phyloP scores from a whole-genome alignment of 2,797 vertebrate species.

The Stomatorhinus walkeri region DNA sequence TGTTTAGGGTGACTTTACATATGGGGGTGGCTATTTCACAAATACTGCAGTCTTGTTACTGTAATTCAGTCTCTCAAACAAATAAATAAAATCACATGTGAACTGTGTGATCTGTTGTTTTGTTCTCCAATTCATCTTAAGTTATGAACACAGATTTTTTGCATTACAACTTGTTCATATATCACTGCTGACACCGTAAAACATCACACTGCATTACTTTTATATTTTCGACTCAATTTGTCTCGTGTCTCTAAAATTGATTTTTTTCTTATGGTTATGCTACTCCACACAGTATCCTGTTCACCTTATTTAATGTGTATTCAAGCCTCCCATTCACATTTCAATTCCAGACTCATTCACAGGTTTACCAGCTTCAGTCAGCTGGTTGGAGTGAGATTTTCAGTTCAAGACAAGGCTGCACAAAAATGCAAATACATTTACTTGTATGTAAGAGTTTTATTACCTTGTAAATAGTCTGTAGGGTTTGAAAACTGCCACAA shows the following conservation, averaged over 20 bases:
- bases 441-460: not conserved
- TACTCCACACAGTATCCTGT: not conserved
- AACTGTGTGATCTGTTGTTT: not conserved
- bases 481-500: not conserved
- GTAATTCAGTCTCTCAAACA: not conserved
- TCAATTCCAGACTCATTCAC: not conserved
- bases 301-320: not conserved
- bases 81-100: not conserved
- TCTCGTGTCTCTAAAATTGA: not conserved
- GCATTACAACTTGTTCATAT: not conserved
- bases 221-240: not conserved
- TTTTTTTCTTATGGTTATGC: not conserved
- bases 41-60: not conserved
- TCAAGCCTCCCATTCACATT: not conserved
- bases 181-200: not conserved
- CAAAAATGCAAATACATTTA: not conserved
- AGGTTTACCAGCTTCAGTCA: not conserved
- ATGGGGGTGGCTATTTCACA: not conserved
- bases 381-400: not conserved
- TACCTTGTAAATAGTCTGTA: not conserved
- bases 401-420: not conserved
- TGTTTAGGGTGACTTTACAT: conserved; percentile 5
- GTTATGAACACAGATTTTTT: not conserved
- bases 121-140: not conserved
- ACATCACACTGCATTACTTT: not conserved